These are phyloP conservation scores for Platycheirus albimanus DNA, from an alignment of 2,888 invertebrate species.

Conservation along the genomic window DNA sequence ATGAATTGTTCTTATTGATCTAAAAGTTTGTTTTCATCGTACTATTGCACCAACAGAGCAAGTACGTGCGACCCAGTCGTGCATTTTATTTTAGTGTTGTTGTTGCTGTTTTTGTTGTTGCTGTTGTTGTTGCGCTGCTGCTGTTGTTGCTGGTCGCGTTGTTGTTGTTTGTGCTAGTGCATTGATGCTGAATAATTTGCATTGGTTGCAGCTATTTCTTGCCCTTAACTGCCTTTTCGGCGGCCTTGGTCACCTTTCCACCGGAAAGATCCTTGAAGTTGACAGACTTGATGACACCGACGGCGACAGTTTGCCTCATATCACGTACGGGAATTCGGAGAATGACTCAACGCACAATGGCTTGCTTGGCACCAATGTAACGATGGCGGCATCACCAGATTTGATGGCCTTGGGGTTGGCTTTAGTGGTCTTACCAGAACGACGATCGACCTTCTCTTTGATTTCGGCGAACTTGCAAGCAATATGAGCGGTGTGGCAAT, in stretches of 20 bases:
- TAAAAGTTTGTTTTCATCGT: too few relatives aligned
- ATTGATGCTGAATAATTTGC: conserved; percentile 72
- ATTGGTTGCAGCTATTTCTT: conserved; percentile 92
- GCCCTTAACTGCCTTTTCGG: conserved; percentile 96
- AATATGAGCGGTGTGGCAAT: conserved; percentile 99
- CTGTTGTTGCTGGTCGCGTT: conserved; percentile 76
- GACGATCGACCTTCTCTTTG: conserved; percentile 99
- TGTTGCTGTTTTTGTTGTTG: too few relatives aligned
- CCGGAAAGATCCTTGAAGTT: conserved; percentile 94
- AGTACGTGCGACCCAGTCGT: too few relatives aligned
- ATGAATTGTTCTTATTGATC: too few relatives aligned
- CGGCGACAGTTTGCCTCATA: conserved; percentile 99
- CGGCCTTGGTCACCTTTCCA: conserved; percentile 99
- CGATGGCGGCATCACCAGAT: conserved; percentile 98
- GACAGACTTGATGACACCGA: conserved; percentile 98
- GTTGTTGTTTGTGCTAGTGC: conserved; percentile 72
- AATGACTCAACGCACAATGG: conserved; percentile 99
- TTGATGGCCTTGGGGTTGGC: conserved; percentile 97
- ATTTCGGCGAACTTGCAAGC: conserved; percentile 99
- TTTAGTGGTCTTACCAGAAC: conserved; percentile 97
- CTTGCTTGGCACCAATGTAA: conserved; percentile 96
- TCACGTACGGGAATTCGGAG: too few relatives aligned
- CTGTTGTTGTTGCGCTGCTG: too few relatives aligned
- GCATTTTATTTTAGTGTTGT: too few relatives aligned
- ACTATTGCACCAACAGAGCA: too few relatives aligned